A percentile compares a stretch with the other conserved stretches of the same genome.
phyloP scores from a whole-genome alignment of 64 coral and sea anemone genomes.

The Dendronephthya gigantea region DNA sequence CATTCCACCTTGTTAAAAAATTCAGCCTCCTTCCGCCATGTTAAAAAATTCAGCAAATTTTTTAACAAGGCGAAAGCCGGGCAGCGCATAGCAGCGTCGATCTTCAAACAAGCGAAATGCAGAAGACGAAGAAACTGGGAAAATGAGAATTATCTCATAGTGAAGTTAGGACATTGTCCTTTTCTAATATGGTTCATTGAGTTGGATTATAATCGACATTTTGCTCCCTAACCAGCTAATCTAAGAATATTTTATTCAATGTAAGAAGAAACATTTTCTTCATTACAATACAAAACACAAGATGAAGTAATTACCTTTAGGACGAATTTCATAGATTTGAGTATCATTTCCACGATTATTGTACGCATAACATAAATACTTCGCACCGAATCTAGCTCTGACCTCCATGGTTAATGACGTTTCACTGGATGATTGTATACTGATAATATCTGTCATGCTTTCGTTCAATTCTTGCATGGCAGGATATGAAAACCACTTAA shows the following conservation, averaged over 20 bases:
- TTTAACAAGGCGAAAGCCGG: neutral
- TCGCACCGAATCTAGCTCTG: neutral
- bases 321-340: slow-evolving; percentile 4
- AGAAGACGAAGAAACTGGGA: too few species aligned
- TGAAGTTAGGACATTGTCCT: too few species aligned
- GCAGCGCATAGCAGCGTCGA: too few species aligned
- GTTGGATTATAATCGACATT: too few species aligned
- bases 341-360: neutral
- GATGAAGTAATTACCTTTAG: neutral
- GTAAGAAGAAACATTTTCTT: too few species aligned
- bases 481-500: neutral
- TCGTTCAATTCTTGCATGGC: neutral
- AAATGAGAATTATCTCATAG: too few species aligned
- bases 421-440: neutral
- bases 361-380: slow-evolving; percentile 6
- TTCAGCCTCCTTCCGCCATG: neutral
- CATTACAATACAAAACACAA: too few species aligned
- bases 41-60: neutral
- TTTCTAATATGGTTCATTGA: too few species aligned
- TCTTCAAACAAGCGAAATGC: too few species aligned
- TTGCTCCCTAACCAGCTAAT: too few species aligned
- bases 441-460: neutral
- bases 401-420: neutral
- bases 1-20: neutral
- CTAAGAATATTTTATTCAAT: too few species aligned